A percentile compares a stretch with the other conserved stretches of the same genome.
phyloP scores from a whole-genome alignment of 2,113 vertebrate genomes.

The Cyphomyrus plagiostoma region DNA sequence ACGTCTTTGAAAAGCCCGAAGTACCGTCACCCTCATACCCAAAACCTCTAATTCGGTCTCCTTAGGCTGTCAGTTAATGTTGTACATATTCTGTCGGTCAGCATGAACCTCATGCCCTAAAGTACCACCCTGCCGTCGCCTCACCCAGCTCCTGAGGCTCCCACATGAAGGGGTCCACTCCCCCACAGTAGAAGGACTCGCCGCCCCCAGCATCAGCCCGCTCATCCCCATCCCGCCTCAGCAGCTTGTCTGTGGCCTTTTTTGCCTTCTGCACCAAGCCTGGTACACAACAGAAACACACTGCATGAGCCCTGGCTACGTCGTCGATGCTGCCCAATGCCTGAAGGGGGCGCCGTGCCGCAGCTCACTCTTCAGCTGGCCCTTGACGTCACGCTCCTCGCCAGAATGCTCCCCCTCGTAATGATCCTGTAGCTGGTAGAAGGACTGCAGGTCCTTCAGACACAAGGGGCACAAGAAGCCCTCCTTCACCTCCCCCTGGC shows the following conservation, averaged over 20 bases:
- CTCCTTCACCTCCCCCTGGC: constrained; percentile 78
- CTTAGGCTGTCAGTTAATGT: background rate
- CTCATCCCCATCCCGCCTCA: constrained; percentile 83
- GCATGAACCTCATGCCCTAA: background rate
- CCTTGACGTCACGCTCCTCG: constrained; percentile 77
- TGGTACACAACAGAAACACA: constrained; percentile 38
- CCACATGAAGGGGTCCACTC: constrained; percentile 95
- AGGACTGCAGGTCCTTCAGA: constrained; percentile 89
- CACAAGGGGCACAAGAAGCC: constrained; percentile 93
- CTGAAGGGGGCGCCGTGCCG: background rate
- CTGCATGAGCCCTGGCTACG: background rate
- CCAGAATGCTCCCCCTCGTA: constrained; percentile 87
- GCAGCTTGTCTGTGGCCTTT: constrained; percentile 88
- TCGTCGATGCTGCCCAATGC: background rate
- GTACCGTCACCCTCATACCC: background rate
- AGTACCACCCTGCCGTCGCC: constrained; percentile 24
- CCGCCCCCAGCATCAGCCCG: constrained; percentile 71
- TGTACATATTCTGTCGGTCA: background rate
- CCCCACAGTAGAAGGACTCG: constrained; percentile 88
- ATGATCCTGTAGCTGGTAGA: constrained; percentile 87
- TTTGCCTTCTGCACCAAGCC: constrained; percentile 90
- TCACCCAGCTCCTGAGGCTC: constrained; percentile 94
- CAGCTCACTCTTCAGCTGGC: constrained; percentile 82
- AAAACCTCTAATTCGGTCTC: background rate
- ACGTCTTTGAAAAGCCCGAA: background rate